A percentile compares a stretch with the other conserved stretches of the same genome.
These are phyloP conservation scores for Allobates femoralis DNA, from an alignment of 2,797 vertebrate genomes.

Conservation along the genomic window DNA sequence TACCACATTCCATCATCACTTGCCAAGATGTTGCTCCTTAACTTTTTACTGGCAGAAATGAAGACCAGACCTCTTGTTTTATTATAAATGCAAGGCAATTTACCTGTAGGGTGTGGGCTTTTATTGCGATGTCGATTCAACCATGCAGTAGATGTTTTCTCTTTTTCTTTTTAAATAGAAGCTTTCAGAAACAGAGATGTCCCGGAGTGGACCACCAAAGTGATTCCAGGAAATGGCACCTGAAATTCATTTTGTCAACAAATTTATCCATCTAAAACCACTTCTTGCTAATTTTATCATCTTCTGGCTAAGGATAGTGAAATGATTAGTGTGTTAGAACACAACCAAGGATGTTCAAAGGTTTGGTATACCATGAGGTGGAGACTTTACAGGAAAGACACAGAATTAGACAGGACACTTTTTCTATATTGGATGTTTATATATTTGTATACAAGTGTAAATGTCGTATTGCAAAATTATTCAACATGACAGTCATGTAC, in stretches of 20 bases:
- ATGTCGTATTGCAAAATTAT: too few relatives aligned
- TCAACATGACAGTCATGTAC: too few relatives aligned
- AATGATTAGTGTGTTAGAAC: constrained; percentile 26
- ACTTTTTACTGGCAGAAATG: constrained; percentile 53
- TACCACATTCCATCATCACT: constrained; percentile 54
- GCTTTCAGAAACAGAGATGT: constrained; percentile 33
- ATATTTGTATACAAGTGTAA: background rate
- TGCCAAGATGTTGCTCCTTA: constrained; percentile 56
- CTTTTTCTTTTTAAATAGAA: too few relatives aligned
- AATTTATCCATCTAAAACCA: constrained; percentile 47
- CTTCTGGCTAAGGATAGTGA: constrained; percentile 26
- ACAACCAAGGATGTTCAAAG: constrained; percentile 10
- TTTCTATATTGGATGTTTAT: background rate
- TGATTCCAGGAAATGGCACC: constrained; percentile 21
- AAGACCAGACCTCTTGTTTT: constrained; percentile 52
- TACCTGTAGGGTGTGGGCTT: constrained; percentile 47
- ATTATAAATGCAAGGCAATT: constrained; percentile 53
- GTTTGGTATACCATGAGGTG: background rate
- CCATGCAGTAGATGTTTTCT: constrained; percentile 37
- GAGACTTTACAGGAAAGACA: background rate
- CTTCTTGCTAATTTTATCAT: constrained; percentile 30
- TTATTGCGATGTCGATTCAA: constrained; percentile 52
- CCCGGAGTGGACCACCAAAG: constrained; percentile 41
- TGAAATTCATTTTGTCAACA: constrained; percentile 33
- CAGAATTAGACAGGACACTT: background rate